Evolutionary conservation across 2,888 invertebrate genomes (phyloP).

Genomic region (Clepsis dumicolana): DNA sequence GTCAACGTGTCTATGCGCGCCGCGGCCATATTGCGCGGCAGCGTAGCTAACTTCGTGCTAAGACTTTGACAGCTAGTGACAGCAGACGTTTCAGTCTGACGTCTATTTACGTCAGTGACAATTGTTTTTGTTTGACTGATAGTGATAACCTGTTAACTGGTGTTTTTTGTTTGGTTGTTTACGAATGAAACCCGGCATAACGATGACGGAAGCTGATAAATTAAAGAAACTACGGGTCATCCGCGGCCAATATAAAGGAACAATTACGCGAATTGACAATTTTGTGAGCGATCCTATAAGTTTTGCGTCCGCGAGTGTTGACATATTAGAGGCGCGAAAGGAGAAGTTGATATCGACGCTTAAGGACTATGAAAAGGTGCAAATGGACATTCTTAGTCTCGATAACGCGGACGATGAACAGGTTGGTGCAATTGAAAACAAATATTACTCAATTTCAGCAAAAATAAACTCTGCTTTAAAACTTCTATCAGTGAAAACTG

Average conservation of each 20-base stretch:
- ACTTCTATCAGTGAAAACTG: not conserved
- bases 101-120: not conserved
- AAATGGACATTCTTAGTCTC: slow-evolving; percentile 30
- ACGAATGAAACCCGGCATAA: not conserved
- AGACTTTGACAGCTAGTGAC: not conserved
- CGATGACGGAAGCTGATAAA: not conserved
- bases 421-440: slow-evolving; percentile 32
- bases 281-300: slow-evolving; percentile 35
- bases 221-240: not conserved
- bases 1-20: not conserved
- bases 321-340: slow-evolving; percentile 39
- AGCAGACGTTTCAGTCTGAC: not conserved
- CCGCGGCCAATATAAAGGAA: slow-evolving; percentile 22
- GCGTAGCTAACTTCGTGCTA: not conserved
- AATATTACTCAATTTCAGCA: slow-evolving; percentile 34
- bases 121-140: too few relatives aligned
- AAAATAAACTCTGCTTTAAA: slow-evolving; percentile 38
- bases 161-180: too few relatives aligned
- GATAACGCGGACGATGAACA: slow-evolving; percentile 37
- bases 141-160: too few relatives aligned
- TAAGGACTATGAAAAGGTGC: slow-evolving; percentile 37
- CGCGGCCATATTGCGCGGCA: not conserved
- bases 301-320: slow-evolving; percentile 24
- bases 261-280: slow-evolving; percentile 35
- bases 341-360: slow-evolving; percentile 32